phyloP scores from a whole-genome alignment of 2,113 vertebrate genomes.

The Melanerpes formicivorus region DNA sequence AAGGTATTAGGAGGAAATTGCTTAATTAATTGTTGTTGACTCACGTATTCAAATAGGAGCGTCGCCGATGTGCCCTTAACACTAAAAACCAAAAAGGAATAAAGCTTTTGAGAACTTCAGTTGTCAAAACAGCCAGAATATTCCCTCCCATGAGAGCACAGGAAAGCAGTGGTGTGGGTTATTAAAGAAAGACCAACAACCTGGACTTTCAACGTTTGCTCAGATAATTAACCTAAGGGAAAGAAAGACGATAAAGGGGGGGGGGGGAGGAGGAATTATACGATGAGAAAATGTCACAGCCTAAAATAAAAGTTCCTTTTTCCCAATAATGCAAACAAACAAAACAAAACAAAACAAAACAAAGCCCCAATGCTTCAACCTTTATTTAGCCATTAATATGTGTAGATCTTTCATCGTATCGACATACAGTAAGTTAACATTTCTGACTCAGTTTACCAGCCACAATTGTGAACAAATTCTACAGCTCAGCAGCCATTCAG shows the following conservation, averaged over 20 bases:
- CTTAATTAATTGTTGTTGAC: neutral
- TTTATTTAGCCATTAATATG: neutral
- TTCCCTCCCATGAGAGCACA: neutral
- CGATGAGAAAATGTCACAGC: neutral
- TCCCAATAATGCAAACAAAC: too few relatives aligned
- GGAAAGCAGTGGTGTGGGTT: neutral
- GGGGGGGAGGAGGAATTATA: too few relatives aligned
- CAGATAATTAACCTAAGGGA: neutral
- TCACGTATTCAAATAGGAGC: neutral
- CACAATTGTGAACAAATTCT: neutral
- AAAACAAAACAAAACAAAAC: too few relatives aligned
- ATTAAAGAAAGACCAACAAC: neutral
- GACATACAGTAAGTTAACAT: neutral
- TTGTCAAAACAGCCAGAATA: conserved; percentile 5
- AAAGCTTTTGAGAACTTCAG: neutral
- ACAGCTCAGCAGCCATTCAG: neutral
- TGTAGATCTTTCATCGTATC: neutral
- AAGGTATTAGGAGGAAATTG: neutral
- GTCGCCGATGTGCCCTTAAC: fast-evolving
- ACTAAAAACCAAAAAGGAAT: neutral
- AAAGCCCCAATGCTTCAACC: neutral
- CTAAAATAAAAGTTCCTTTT: neutral
- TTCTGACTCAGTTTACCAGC: neutral
- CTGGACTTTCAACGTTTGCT: neutral
- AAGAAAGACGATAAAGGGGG: neutral